Conservation (phyloP, 2,113 vertebrate genomes). For the Tragelaphus scriptus region DNA sequence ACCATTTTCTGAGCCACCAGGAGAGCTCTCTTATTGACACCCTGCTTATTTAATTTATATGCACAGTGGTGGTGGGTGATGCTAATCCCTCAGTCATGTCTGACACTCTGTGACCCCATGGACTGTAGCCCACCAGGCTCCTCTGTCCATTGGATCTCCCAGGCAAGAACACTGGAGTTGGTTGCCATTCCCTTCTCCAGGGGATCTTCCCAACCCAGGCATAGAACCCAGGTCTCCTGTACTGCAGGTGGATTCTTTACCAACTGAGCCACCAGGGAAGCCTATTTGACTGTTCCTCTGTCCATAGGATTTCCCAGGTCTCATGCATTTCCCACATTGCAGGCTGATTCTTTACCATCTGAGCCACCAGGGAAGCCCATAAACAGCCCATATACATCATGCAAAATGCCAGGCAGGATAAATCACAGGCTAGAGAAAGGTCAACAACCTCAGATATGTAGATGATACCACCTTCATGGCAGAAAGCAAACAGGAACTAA, state of each 20-base stretch:
- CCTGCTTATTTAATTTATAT: neutral
- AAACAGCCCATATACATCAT: neutral
- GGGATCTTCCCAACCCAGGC: neutral
- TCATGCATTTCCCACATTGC: neutral
- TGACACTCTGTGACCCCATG: neutral
- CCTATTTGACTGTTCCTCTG: neutral
- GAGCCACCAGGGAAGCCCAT: neutral
- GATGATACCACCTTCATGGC: neutral
- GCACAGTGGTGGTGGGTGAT: neutral
- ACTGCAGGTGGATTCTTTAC: neutral
- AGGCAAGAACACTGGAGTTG: neutral
- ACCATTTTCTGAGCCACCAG: too few species aligned
- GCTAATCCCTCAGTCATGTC: neutral
- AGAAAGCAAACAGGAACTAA: neutral
- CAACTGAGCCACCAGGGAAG: neutral
- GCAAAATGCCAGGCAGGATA: neutral
- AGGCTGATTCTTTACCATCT: neutral
- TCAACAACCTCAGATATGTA: neutral
- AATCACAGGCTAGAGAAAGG: neutral
- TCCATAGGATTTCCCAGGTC: neutral
- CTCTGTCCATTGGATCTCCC: neutral
- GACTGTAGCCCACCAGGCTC: neutral
- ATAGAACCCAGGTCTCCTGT: neutral
- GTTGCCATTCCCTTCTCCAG: neutral
- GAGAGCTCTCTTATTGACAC: neutral